These are phyloP conservation scores for Eilema griseolum DNA, from an alignment of 2,888 invertebrate species.

Conservation along the genomic window DNA sequence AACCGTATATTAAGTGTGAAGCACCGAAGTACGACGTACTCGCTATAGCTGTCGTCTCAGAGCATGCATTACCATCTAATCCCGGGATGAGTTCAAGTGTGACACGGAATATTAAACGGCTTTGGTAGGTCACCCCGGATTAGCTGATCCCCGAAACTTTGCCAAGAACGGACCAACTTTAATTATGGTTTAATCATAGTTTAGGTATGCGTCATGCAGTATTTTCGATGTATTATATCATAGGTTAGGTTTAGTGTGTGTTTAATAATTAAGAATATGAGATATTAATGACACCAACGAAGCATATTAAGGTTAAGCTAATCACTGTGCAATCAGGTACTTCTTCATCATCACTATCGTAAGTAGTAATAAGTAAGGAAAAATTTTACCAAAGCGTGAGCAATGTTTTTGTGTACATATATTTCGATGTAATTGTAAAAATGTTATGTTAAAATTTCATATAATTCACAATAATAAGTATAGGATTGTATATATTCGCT, in stretches of 20 bases:
- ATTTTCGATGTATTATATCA: constrained; percentile 42
- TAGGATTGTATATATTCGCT: too few species aligned
- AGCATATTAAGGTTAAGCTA: too few species aligned
- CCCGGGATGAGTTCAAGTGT: constrained; percentile 74
- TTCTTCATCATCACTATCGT: background rate
- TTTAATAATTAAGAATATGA: background rate
- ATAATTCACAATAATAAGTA: too few species aligned
- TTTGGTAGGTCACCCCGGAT: constrained; percentile 73
- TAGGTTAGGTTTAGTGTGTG: background rate
- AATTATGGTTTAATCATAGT: constrained; percentile 68
- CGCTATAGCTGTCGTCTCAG: constrained; percentile 37
- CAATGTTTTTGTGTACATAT: too few species aligned
- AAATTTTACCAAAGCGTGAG: too few species aligned
- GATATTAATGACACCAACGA: too few species aligned
- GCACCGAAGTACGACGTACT: constrained; percentile 29
- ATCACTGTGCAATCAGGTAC: background rate
- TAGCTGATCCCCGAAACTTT: constrained; percentile 71
- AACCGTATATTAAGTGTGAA: constrained; percentile 45
- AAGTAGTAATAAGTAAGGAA: too few species aligned
- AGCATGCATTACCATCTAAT: constrained; percentile 71
- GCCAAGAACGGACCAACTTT: constrained; percentile 68
- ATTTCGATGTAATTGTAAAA: too few species aligned
- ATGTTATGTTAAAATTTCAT: too few species aligned
- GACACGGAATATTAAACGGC: constrained; percentile 79
- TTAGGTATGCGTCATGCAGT: constrained; percentile 48